Evolutionary conservation across 2,113 vertebrate genomes (phyloP).

Genomic region (Stercorarius parasiticus): DNA sequence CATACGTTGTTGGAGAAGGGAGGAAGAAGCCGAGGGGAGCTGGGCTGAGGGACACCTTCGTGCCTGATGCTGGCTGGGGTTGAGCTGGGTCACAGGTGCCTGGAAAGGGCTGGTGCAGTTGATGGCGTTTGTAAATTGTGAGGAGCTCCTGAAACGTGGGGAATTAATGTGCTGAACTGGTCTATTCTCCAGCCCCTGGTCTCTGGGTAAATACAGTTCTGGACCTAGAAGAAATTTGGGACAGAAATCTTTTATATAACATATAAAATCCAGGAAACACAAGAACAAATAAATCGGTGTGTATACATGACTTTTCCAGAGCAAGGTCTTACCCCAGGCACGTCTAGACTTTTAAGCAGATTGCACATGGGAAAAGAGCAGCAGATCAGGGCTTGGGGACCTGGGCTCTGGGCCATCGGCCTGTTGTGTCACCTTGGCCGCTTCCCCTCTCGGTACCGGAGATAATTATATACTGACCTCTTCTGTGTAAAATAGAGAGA

Average conservation of each 20-base stretch:
- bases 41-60: fast-evolving
- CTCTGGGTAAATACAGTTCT: not conserved
- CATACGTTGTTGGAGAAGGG: not conserved
- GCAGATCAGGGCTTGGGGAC: not conserved
- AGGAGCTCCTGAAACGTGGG: not conserved
- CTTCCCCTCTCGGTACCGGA: fast-evolving
- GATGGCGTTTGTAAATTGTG: not conserved
- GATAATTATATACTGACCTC: not conserved
- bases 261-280: not conserved
- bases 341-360: not conserved
- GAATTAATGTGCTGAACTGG: not conserved
- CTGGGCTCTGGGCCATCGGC: not conserved
- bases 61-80: not conserved
- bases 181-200: fast-evolving
- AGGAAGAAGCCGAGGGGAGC: not conserved
- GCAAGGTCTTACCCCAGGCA: not conserved
- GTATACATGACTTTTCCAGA: not conserved
- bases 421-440: not conserved
- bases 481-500: not conserved
- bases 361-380: not conserved
- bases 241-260: not conserved
- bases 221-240: not conserved
- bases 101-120: not conserved
- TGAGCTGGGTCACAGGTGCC: not conserved
- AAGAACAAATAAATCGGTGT: not conserved